Percentiles rank a stretch among this genome's conserved stretches.
These are phyloP conservation scores for Odontophorus gujanensis DNA, from an alignment of 2,113 vertebrate species.

Conservation along the genomic window DNA sequence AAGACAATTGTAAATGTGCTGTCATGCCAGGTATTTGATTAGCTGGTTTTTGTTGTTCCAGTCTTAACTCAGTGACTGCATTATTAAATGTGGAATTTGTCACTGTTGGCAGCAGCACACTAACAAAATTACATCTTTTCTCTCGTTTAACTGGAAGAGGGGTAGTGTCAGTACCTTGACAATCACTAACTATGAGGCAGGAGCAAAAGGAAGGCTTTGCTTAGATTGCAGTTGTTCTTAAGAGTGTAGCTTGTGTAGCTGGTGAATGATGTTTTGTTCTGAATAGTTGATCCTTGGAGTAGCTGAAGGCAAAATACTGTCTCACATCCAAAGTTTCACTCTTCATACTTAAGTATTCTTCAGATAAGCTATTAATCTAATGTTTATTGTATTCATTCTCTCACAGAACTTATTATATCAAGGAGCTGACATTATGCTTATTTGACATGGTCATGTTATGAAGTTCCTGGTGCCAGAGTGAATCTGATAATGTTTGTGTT, in stretches of 20 bases:
- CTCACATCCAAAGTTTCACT: background rate
- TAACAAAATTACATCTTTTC: background rate
- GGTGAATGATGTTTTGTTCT: background rate
- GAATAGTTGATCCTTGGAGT: background rate
- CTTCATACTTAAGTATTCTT: background rate
- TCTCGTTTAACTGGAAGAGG: background rate
- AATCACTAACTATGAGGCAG: background rate
- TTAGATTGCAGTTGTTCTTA: background rate
- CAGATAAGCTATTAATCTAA: background rate
- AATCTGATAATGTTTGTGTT: background rate
- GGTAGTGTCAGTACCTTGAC: background rate
- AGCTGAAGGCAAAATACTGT: background rate
- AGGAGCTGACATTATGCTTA: background rate
- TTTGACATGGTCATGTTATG: background rate
- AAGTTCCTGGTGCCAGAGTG: background rate
- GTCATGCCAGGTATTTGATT: slow-evolving; percentile 39
- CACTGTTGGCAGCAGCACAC: background rate
- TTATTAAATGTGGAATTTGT: slow-evolving; percentile 34
- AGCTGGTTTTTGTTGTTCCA: slow-evolving; percentile 39
- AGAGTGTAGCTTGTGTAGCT: background rate
- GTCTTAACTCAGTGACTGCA: background rate
- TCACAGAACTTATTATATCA: background rate
- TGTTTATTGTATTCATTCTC: background rate
- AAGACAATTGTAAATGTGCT: background rate
- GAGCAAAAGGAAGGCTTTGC: background rate